These are phyloP conservation scores for Phainopepla nitens DNA, from an alignment of 2,113 vertebrate species.

Conservation along the genomic window DNA sequence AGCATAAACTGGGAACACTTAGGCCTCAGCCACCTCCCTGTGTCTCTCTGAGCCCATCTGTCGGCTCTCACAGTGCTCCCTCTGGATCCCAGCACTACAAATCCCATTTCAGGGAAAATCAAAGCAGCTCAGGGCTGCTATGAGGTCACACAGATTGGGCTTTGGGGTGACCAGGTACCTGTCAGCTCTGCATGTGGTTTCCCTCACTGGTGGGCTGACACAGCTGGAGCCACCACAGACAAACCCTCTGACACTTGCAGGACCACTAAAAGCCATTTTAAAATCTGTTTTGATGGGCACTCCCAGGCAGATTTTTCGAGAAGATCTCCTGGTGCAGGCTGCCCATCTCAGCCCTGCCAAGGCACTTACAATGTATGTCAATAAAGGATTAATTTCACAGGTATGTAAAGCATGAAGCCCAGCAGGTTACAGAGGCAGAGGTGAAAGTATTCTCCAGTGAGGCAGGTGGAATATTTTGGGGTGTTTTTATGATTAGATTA, in stretches of 20 bases:
- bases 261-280: background rate
- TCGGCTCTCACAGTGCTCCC: fast-evolving
- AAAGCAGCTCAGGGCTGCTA: background rate
- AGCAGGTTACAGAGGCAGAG: background rate
- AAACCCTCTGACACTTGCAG: background rate
- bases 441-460: background rate
- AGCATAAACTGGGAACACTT: slow-evolving; percentile 12
- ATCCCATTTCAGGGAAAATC: background rate
- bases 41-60: background rate
- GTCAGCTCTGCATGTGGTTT: background rate
- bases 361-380: background rate
- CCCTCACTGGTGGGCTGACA: fast-evolving
- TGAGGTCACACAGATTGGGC: background rate
- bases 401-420: background rate
- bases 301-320: background rate
- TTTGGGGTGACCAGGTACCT: background rate
- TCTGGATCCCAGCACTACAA: background rate
- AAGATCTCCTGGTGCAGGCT: background rate
- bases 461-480: background rate
- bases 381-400: background rate
- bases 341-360: background rate
- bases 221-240: fast-evolving
- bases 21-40: background rate
- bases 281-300: background rate
- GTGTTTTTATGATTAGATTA: background rate